Evolutionary conservation across 2,888 invertebrate species (phyloP).

Genomic region (Drosophila mimetica): DNA sequence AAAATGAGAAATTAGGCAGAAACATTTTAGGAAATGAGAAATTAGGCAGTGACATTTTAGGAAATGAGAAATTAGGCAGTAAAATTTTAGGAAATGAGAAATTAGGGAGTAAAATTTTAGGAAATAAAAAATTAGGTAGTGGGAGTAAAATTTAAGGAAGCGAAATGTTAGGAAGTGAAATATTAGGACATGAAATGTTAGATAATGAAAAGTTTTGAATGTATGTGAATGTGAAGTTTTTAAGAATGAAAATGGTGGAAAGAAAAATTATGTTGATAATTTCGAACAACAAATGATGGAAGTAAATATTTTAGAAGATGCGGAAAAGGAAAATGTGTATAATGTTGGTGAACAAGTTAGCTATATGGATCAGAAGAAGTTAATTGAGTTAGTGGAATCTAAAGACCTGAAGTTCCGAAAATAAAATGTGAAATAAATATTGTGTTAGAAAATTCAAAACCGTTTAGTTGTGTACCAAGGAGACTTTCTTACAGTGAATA

Average conservation of each 20-base stretch:
- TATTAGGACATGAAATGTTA: neutral
- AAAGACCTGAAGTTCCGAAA: neutral
- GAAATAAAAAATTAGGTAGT: neutral
- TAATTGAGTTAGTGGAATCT: neutral
- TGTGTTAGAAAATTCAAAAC: neutral
- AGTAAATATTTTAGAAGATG: neutral
- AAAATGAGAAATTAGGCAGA: too few relatives aligned
- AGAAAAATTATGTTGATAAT: neutral
- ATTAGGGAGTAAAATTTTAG: too few relatives aligned
- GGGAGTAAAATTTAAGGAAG: neutral
- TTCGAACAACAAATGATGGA: neutral
- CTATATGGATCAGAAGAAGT: neutral
- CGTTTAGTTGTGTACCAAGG: neutral
- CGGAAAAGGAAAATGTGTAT: neutral
- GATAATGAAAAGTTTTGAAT: neutral
- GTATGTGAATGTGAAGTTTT: neutral
- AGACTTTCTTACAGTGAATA: neutral
- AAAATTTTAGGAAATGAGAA: too few relatives aligned
- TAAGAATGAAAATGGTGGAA: neutral
- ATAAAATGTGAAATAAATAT: neutral
- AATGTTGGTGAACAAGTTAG: constrained; percentile 1
- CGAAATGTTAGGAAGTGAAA: neutral
- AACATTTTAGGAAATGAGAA: too few relatives aligned
- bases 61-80: too few relatives aligned
- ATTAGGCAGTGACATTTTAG: too few relatives aligned